Evolutionary conservation across 2,113 vertebrate species (phyloP).

Genomic region (Oceanodroma tethys): DNA sequence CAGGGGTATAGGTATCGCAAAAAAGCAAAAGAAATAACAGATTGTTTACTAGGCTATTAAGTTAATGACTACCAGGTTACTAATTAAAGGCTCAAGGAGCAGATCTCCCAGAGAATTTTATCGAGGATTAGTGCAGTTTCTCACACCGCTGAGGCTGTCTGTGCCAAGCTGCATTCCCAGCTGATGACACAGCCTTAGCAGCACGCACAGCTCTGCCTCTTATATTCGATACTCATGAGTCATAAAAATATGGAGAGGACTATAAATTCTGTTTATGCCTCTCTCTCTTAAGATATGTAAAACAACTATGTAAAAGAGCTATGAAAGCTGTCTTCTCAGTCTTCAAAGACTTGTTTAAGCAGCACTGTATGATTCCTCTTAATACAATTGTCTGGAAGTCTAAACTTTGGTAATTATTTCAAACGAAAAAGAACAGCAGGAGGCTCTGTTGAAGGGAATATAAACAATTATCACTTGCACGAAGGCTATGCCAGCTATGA

Average conservation of each 20-base stretch:
- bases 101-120: not conserved
- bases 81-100: constrained; percentile 15
- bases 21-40: not conserved
- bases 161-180: constrained; percentile 56
- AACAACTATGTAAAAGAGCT: constrained; percentile 24
- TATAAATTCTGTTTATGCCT: constrained; percentile 53
- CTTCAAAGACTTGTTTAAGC: constrained; percentile 56
- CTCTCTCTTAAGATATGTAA: constrained; percentile 44
- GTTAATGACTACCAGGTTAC: constrained; percentile 28
- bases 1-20: not conserved
- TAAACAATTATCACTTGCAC: constrained; percentile 66
- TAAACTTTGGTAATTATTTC: constrained; percentile 65
- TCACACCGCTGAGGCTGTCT: not conserved
- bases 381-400: constrained; percentile 53
- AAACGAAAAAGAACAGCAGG: constrained; percentile 57
- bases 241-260: constrained; percentile 51
- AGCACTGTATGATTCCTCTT: constrained; percentile 36
- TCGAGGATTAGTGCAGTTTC: constrained; percentile 1
- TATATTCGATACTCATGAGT: not conserved
- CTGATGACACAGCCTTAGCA: constrained; percentile 44
- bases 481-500: constrained; percentile 26
- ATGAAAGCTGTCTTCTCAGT: constrained; percentile 44
- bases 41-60: constrained; percentile 40
- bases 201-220: constrained; percentile 36
- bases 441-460: constrained; percentile 50